phyloP scores from a whole-genome alignment of 1,140 invertebrate genomes.

The Macrotrachela quadricornifera region DNA sequence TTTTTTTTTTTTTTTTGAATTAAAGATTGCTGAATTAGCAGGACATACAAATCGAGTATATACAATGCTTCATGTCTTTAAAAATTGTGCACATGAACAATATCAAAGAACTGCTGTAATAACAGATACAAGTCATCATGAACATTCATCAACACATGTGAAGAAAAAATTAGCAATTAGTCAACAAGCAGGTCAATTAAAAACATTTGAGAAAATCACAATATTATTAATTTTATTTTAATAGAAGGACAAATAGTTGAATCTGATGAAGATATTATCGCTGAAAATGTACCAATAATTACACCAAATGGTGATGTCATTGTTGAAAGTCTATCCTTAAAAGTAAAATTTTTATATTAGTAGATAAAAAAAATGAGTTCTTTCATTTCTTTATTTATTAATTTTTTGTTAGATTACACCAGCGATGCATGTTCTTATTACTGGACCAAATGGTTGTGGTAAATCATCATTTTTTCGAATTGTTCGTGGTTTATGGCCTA shows the following conservation, averaged over 20 bases:
- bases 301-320: conserved; percentile 93
- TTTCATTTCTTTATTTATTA: neutral
- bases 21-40: conserved; percentile 44
- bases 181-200: neutral
- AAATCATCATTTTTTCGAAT: conserved; percentile 30
- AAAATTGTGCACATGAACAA: conserved; percentile 16
- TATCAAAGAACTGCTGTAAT: too few relatives aligned
- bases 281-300: conserved; percentile 68
- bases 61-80: conserved; percentile 78
- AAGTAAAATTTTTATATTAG: too few relatives aligned
- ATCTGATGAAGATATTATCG: conserved; percentile 37
- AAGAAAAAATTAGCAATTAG: neutral
- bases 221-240: conserved; percentile 14
- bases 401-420: conserved; percentile 41
- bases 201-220: neutral
- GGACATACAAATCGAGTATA: conserved; percentile 78
- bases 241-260: neutral
- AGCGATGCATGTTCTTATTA: conserved; percentile 59
- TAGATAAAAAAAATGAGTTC: neutral
- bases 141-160: conserved; percentile 9
- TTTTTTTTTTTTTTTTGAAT: too few relatives aligned
- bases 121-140: too few relatives aligned
- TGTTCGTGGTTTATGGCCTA: conserved; percentile 28
- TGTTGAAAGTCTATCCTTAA: conserved; percentile 55
- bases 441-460: conserved; percentile 32